phyloP scores from a whole-genome alignment of 2,113 vertebrate species.

The Dinomys branickii region DNA sequence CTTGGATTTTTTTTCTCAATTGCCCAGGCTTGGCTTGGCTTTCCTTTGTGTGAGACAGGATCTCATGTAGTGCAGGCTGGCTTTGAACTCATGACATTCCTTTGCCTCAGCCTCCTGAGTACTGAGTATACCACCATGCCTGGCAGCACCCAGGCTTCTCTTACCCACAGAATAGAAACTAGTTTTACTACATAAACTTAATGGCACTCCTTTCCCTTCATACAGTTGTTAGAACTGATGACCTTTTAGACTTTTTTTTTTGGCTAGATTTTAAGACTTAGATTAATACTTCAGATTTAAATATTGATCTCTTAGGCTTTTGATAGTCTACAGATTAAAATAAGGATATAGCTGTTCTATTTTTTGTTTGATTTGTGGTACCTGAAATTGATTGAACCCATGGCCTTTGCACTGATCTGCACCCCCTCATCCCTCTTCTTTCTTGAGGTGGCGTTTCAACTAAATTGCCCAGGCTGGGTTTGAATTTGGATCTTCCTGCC shows the following conservation, averaged over 20 bases:
- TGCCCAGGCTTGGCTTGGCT: background rate
- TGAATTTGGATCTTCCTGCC: background rate
- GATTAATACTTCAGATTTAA: constrained; percentile 3
- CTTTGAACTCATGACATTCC: too few relatives aligned
- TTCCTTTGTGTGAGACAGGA: background rate
- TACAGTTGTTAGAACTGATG: background rate
- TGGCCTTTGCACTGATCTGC: background rate
- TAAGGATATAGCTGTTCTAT: background rate
- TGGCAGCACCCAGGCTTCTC: background rate
- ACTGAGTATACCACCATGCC: too few relatives aligned
- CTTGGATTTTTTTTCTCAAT: background rate
- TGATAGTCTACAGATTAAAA: background rate
- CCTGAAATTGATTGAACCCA: background rate
- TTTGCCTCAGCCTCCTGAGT: too few relatives aligned
- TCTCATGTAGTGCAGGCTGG: too few relatives aligned
- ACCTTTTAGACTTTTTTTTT: background rate
- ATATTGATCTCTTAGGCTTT: background rate
- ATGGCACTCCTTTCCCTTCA: background rate
- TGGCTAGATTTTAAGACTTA: background rate
- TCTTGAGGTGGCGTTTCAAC: background rate
- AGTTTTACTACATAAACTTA: background rate
- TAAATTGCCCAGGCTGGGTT: background rate
- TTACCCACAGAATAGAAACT: background rate
- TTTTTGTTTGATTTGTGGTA: background rate
- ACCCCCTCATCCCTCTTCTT: background rate